Evolutionary conservation across 2,113 vertebrate species (phyloP).

Genomic region (Psettodes erumei): DNA sequence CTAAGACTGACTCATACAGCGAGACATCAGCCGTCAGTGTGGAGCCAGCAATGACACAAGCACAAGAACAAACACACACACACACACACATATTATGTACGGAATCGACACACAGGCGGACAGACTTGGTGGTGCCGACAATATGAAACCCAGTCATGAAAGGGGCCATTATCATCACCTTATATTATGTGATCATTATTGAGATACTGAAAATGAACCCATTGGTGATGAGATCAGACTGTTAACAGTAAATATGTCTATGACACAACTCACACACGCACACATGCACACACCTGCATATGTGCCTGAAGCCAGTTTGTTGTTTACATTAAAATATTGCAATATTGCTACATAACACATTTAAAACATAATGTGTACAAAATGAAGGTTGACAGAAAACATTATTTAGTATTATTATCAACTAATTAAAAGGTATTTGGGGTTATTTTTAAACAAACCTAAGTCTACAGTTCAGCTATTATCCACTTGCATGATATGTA

Average conservation of each 20-base stretch:
- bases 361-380: neutral
- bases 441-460: neutral
- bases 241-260: slow-evolving; percentile 50
- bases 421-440: neutral
- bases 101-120: slow-evolving; percentile 39
- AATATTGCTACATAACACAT: neutral
- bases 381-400: neutral
- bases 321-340: neutral
- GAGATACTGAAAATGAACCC: slow-evolving; percentile 54
- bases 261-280: slow-evolving; percentile 6
- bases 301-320: neutral
- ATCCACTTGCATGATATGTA: neutral
- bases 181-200: slow-evolving; percentile 53
- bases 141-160: slow-evolving; percentile 53
- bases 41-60: slow-evolving; percentile 78
- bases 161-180: slow-evolving; percentile 57
- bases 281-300: neutral
- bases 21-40: slow-evolving; percentile 75
- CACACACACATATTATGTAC: slow-evolving; percentile 40
- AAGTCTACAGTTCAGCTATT: neutral
- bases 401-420: too few relatives aligned
- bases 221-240: slow-evolving; percentile 64
- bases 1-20: slow-evolving; percentile 72
- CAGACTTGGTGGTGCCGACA: slow-evolving; percentile 69
- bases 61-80: slow-evolving; percentile 24